Evolutionary conservation across 2,888 invertebrate genomes (phyloP).

Genomic region (Pterobdella sp.): DNA sequence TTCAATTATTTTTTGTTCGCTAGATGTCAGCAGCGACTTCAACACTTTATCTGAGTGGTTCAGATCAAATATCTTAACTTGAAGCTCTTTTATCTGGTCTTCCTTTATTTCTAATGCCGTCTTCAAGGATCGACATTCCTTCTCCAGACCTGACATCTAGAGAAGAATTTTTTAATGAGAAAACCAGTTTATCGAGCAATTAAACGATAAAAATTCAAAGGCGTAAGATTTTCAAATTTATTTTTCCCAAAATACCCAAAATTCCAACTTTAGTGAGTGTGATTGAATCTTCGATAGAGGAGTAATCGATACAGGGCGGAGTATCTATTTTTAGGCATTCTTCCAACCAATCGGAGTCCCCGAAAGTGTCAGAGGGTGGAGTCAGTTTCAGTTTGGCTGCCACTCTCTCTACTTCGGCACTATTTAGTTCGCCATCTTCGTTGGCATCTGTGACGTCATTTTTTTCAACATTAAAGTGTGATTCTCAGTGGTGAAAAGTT

Average conservation of each 20-base stretch:
- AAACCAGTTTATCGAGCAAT: background rate
- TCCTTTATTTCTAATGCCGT: conserved; percentile 22
- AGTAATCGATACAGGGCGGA: background rate
- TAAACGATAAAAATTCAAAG: background rate
- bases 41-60: conserved; percentile 18
- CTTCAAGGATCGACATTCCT: conserved; percentile 17
- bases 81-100: conserved; percentile 17
- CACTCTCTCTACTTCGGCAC: background rate
- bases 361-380: background rate
- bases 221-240: background rate
- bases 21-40: too few species aligned
- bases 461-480: too few species aligned
- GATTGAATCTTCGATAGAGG: background rate
- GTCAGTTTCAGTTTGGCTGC: conserved; percentile 1
- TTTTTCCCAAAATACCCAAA: background rate
- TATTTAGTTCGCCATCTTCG: background rate
- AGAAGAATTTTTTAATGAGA: background rate
- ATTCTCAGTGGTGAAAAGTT: too few species aligned
- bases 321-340: background rate
- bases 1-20: conserved; percentile 1
- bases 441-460: too few species aligned
- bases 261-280: background rate
- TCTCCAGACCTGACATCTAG: conserved; percentile 23
- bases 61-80: conserved; percentile 18
- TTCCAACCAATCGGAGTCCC: background rate